Evolutionary conservation across 2,888 invertebrate genomes (phyloP), one percentile per base, ranked within the genome.

Genomic region (Dilophus febrilis): DNA sequence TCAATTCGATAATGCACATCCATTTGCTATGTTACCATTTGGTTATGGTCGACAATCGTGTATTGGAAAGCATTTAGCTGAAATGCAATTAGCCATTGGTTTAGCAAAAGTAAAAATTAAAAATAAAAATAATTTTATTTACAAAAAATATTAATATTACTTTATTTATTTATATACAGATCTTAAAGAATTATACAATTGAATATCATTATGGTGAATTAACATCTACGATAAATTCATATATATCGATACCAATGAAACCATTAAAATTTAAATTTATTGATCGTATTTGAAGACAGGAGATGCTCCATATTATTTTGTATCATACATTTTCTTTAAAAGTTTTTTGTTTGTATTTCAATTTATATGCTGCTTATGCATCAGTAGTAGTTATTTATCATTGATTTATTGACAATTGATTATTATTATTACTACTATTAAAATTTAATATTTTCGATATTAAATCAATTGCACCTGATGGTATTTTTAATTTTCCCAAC

Each of bases 161-260:
- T 7, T 29, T 4, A 7, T 29, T 29, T 29, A 29, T 8, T 7
- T 12, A 29, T 29, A 29, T 64, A 30, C 58, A 76, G 75, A 49
- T 77, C 40, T 46, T 76, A 39, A 66, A 69, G 46, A 71, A 70
- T 50, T 77, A 70, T 52, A 69, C 65, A 51, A 57, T 78, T 35
- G 74, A 77, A 50, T 77, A 77, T 50, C 72, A 76, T 50, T 77
- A 77, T 52, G 74, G 72, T 12, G 74, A 75, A 42, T 70, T 77
- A 35, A 57, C 59, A 41, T 68, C 72, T 40, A 70, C 66, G 35
- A n/a, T n/a, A n/a, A 66, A 67, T 48, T 62, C 61, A 48, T 68
- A 76, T 50, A 64, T 77, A 45, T 67, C 72, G 16, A 65, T 64
- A 44, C 76, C 77, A 4, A 69, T 69, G 48, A 71, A 66, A 50